Evolutionary conservation across 2,113 vertebrate species (phyloP), one percentile per base, ranked within the genome.

Genomic region (Gobio gobio): DNA sequence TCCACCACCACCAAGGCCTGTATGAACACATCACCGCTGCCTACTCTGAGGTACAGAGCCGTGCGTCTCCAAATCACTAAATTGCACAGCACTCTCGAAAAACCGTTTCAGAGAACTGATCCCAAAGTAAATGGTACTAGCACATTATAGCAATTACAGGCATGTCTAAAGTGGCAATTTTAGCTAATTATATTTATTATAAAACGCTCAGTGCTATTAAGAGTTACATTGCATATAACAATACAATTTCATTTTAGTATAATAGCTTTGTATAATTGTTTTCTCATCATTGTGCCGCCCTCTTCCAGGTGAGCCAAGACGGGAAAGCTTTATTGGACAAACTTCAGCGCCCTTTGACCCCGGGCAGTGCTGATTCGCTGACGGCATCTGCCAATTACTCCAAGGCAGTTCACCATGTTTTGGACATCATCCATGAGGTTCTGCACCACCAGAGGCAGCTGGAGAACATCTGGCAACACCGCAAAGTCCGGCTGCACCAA

Each of bases 381-480:
- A 99, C 98, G 0, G 97, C 98, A 22, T 97, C 98, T 0, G 97
- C 98, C 58, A 99, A 99, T 93, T 99, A 99, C 92, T 99, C 97
- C 8, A 99, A 99, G 91, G 98, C 98, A 0, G 98, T 99, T 87
- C 98, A 97, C 91, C 98, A 99, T 0, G 98, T 99, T 56, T 93
- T 99, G 82, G 98, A 99, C 74, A 95, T 97, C 81, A 99, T 99
- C 92, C 98, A 99, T 5, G 98, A 99, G 88, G 98, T 99, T 18
- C 93, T 99, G 87, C 98, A 99, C 89, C 98, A 99, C 91, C 98
- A 99, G 91, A 94, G 98, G 82, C 98, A 99, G 89, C 94, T 99
- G 70, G 98, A 99, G 83, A 99, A 98, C 92, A 99, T 99, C 90
- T 99, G 98, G 98, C 98, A 99, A 88, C 98, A 99, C 90, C 97